A percentile compares a stretch with the other conserved stretches of the same genome.
Conservation (phyloP, 2,888 invertebrate species). For the Diloba caeruleocephala region DNA sequence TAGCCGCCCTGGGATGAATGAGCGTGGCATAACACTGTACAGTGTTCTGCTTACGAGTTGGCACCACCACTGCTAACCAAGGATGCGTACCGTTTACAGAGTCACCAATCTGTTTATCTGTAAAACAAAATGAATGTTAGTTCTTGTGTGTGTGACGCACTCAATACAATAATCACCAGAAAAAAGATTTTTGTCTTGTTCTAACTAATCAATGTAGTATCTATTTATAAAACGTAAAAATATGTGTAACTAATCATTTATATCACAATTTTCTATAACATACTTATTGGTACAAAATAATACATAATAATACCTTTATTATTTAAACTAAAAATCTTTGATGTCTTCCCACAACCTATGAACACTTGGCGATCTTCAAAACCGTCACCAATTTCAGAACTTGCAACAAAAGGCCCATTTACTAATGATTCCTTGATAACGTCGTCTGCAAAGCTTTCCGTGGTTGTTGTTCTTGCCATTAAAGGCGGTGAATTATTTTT, state of each 20-base stretch:
- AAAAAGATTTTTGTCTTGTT: too few relatives aligned
- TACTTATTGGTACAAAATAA: too few relatives aligned
- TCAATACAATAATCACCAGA: too few relatives aligned
- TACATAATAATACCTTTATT: constrained; percentile 24
- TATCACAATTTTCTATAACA: too few relatives aligned
- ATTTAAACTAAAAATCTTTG: constrained; percentile 22
- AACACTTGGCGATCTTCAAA: constrained; percentile 64
- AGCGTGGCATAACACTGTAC: constrained; percentile 80
- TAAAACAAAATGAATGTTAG: constrained; percentile 4
- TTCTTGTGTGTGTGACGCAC: too few relatives aligned
- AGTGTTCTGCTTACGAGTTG: constrained; percentile 67
- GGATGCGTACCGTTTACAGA: constrained; percentile 72
- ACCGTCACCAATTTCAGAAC: constrained; percentile 55
- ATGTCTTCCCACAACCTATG: constrained; percentile 70
- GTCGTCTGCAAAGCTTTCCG: constrained; percentile 58
- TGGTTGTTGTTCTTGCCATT: constrained; percentile 61
- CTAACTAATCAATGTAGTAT: too few relatives aligned
- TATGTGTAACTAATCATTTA: too few relatives aligned
- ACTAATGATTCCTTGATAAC: constrained; percentile 58
- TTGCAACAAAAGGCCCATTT: constrained; percentile 51
- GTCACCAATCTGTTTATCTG: constrained; percentile 65
- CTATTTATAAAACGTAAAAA: neutral
- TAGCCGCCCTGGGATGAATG: constrained; percentile 76
- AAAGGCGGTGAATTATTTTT: constrained; percentile 61
- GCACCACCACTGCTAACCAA: constrained; percentile 76